Evolutionary conservation across 2,113 vertebrate species (phyloP).

Genomic region (Naja naja): DNA sequence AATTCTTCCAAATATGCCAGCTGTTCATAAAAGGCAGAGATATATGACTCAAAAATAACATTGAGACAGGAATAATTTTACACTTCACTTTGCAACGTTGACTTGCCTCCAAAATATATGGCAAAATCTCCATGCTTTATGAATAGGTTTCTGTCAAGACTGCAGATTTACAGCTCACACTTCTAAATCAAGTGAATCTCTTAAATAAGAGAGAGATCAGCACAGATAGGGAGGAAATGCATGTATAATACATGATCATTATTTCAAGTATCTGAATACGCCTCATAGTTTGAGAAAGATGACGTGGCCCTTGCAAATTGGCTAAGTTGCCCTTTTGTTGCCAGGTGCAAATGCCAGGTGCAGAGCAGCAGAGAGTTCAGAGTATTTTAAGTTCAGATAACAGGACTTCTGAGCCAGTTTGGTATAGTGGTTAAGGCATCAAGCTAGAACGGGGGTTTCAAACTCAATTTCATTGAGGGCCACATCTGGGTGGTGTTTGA

Average conservation of each 20-base stretch:
- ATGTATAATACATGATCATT: constrained; percentile 1
- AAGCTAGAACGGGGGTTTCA: background rate
- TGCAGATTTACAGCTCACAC: constrained; percentile 57
- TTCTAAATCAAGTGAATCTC: constrained; percentile 61
- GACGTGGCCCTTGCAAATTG: accelerated
- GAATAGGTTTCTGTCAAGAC: constrained; percentile 62
- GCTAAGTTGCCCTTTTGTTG: background rate
- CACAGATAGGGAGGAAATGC: constrained; percentile 29
- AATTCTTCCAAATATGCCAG: constrained; percentile 74
- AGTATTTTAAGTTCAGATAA: background rate
- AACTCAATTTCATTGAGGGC: too few species aligned
- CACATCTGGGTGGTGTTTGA: too few species aligned
- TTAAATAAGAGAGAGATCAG: constrained; percentile 54
- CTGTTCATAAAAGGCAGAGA: constrained; percentile 77
- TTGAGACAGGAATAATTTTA: constrained; percentile 74
- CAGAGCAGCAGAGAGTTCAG: background rate
- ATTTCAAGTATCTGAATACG: background rate
- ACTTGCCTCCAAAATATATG: constrained; percentile 63
- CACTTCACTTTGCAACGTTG: constrained; percentile 68
- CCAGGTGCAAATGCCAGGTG: background rate
- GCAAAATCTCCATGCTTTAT: constrained; percentile 57
- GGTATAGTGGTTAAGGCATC: background rate
- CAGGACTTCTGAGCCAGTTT: background rate
- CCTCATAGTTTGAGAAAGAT: constrained; percentile 12
- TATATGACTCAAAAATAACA: constrained; percentile 76